Percentiles rank a stretch among this genome's conserved stretches.
These are phyloP conservation scores for Neogobius melanostomus DNA, from an alignment of 2,113 vertebrate species.

Conservation along the genomic window DNA sequence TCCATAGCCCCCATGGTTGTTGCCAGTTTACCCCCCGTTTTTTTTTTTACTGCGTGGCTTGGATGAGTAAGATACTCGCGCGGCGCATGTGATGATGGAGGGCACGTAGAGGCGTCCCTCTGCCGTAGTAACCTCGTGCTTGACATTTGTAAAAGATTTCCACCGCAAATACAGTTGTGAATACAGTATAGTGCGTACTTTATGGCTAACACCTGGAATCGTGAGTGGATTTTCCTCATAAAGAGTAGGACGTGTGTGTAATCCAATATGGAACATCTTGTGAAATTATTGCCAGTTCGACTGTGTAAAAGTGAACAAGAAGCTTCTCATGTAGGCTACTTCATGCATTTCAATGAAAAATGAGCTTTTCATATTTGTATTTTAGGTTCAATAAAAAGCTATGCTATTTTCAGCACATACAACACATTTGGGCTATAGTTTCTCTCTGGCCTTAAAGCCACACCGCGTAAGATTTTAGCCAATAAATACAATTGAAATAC, in stretches of 20 bases:
- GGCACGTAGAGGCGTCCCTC: background rate
- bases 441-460: too few species aligned
- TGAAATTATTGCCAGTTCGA: background rate
- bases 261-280: background rate
- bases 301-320: slow-evolving; percentile 3
- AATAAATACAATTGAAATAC: too few species aligned
- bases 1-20: background rate
- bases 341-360: too few species aligned
- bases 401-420: too few species aligned
- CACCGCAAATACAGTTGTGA: background rate
- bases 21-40: background rate
- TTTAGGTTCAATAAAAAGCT: too few species aligned
- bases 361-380: too few species aligned
- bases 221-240: background rate
- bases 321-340: background rate
- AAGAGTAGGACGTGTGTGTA: background rate
- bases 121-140: background rate
- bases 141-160: background rate
- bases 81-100: background rate
- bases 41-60: background rate
- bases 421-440: too few species aligned
- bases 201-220: background rate
- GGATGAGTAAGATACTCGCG: background rate
- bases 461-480: too few species aligned
- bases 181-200: background rate